Conservation (phyloP, 2,797 vertebrate species). For the Bradypodion ventrale region DNA sequence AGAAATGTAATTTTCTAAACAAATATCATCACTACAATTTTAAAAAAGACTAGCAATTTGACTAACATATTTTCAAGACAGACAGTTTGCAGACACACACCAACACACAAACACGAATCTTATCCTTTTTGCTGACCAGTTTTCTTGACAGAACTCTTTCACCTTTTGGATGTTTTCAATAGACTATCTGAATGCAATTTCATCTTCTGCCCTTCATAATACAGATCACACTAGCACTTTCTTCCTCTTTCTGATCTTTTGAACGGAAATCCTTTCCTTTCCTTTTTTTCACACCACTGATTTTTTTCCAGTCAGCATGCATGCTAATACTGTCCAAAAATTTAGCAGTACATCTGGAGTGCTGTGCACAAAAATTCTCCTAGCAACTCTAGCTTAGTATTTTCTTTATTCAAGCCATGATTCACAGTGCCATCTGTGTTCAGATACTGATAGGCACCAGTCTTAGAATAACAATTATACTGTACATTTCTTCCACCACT, state of each 20-base stretch:
- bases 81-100: conserved; percentile 14
- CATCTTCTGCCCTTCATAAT: conserved; percentile 51
- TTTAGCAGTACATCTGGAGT: conserved; percentile 65
- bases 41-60: conserved; percentile 22
- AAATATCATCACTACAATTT: conserved; percentile 26
- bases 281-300: conserved; percentile 27
- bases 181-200: conserved; percentile 38
- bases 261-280: conserved; percentile 44
- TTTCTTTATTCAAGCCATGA: conserved; percentile 72
- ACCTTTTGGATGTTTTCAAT: conserved; percentile 58
- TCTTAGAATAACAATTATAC: conserved; percentile 71
- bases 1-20: conserved; percentile 5
- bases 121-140: conserved; percentile 1
- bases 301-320: conserved; percentile 52
- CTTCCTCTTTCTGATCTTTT: conserved; percentile 68
- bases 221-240: conserved; percentile 38
- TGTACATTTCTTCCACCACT: conserved; percentile 65
- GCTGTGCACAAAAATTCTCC: conserved; percentile 70
- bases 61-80: conserved; percentile 45
- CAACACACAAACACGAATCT: not conserved
- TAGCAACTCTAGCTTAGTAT: conserved; percentile 75
- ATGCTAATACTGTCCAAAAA: conserved; percentile 61
- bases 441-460: conserved; percentile 71
- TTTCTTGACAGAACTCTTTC: not conserved
- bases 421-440: conserved; percentile 76